Base-by-base conservation (phyloP, 2,888 invertebrate species). In the Limenitis camilla region DNA sequence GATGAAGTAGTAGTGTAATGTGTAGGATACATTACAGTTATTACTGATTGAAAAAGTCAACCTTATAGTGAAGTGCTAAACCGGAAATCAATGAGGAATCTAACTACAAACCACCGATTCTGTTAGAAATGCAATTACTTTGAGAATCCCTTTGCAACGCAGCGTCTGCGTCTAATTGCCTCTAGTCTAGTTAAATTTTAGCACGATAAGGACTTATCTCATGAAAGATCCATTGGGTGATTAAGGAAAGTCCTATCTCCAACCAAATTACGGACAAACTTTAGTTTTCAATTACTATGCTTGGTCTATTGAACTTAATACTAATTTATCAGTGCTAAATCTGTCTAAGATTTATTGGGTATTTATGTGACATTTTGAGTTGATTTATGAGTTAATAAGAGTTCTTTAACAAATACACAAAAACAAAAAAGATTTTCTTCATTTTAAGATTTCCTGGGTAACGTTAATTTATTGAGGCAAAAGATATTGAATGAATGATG, bases 171-270 rank as follows among this genome's bases (percentile, higher is more conserved):
- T 59, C 58, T 60, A 64, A 64, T 64, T 64, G 61, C 55, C 57
- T 44, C 60, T 55, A 58, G 59, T 56, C 56, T 56, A 52, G 61
- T 55, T 59, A 60, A 61, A 62, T 62, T 61, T 57, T 54, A 60
- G 57, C 55, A 53, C 54, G 61, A 62, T 58, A 61, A 61, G 61
- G 63, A 59, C 53, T 62, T 60, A 64, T 64, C 60, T 61, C 55
- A 56, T 53, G 52, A 56, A 61, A 65, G 63, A 65, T 65, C 64
- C 63, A 62, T 62, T 57, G 61, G 60, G 59, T 65, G 64, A 65
- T 65, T 63, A 63, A 61, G 59, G 62, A 58, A 62, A 63, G 59
- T 59, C 61, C 59, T 56, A 58, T 61, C 59, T 62, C 43, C 45
- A 56, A 61, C 59, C 60, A 58, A 62, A 63, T 65, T 65, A 62